A percentile compares a stretch with the other conserved stretches of the same genome.
These are phyloP conservation scores for Capromys pilorides DNA, from an alignment of 2,797 vertebrate genomes.

Conservation along the genomic window DNA sequence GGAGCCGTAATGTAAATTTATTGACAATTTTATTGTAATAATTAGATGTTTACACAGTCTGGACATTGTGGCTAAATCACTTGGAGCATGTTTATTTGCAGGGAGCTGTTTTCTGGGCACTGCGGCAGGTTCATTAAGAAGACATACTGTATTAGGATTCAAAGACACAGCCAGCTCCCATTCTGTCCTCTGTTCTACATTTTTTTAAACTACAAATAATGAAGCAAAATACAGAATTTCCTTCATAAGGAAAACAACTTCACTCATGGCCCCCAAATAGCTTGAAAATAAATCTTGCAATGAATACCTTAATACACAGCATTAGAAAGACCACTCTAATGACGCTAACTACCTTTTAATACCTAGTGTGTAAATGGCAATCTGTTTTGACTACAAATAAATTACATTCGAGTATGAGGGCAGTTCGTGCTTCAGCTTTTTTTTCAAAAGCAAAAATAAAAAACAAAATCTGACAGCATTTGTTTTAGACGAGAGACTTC, in stretches of 20 bases:
- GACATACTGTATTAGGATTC: conserved; percentile 83
- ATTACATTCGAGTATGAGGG: conserved; percentile 53
- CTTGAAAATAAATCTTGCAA: conserved; percentile 67
- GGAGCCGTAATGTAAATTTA: conserved; percentile 88
- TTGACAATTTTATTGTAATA: conserved; percentile 89
- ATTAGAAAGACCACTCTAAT: conserved; percentile 69
- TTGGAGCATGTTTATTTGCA: conserved; percentile 86
- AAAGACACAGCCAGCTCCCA: conserved; percentile 78
- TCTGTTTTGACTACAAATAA: conserved; percentile 72
- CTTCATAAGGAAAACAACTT: conserved; percentile 64
- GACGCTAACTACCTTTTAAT: conserved; percentile 71
- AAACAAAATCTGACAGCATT: conserved; percentile 41
- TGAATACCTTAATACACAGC: conserved; percentile 54
- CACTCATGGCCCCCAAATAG: neutral
- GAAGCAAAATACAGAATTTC: conserved; percentile 77
- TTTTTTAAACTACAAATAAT: conserved; percentile 66
- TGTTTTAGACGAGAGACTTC: conserved; percentile 59
- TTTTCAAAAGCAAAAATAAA: conserved; percentile 50
- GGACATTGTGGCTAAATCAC: conserved; percentile 89
- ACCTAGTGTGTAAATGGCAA: neutral
- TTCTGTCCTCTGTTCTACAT: conserved; percentile 68
- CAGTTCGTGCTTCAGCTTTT: conserved; percentile 6
- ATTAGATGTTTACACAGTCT: conserved; percentile 89
- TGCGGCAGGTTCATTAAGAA: conserved; percentile 86
- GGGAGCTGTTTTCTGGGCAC: conserved; percentile 83